phyloP scores from a whole-genome alignment of 2,888 invertebrate species.

The Sesia bembeciformis region DNA sequence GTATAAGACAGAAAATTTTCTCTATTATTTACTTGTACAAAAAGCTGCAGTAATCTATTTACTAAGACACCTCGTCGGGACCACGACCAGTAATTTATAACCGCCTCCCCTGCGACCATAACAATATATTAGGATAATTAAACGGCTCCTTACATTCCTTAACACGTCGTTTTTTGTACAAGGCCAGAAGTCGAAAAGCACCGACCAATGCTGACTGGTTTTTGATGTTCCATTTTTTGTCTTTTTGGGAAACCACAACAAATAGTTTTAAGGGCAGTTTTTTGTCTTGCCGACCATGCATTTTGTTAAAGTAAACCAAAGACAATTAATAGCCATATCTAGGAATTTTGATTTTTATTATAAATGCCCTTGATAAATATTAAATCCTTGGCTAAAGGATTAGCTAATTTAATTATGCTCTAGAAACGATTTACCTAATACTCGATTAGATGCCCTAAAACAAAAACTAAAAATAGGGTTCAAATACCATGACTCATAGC shows the following conservation, averaged over 20 bases:
- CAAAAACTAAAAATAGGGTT: neutral
- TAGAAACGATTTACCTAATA: too few relatives aligned
- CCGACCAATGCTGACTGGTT: slow-evolving; percentile 72
- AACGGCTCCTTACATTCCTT: slow-evolving; percentile 74
- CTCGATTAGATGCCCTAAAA: neutral
- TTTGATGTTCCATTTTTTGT: slow-evolving; percentile 59
- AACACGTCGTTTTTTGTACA: slow-evolving; percentile 69
- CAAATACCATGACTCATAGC: slow-evolving; percentile 27
- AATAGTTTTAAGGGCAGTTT: slow-evolving; percentile 65
- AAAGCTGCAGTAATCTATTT: too few relatives aligned
- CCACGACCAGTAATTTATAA: slow-evolving; percentile 60
- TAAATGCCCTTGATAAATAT: too few relatives aligned
- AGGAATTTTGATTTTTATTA: too few relatives aligned
- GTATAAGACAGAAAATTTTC: too few relatives aligned
- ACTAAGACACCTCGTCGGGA: slow-evolving; percentile 37
- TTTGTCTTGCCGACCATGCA: slow-evolving; percentile 51
- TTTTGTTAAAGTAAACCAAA: slow-evolving; percentile 51
- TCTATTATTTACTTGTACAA: too few relatives aligned
- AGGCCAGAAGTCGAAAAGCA: slow-evolving; percentile 63
- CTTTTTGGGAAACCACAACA: slow-evolving; percentile 67
- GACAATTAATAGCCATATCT: too few relatives aligned
- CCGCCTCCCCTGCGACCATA: slow-evolving; percentile 65
- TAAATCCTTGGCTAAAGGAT: too few relatives aligned
- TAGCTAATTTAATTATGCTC: too few relatives aligned
- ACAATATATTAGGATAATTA: slow-evolving; percentile 75